Percentiles rank a stretch among this genome's conserved stretches.
Conservation (phyloP, 2,113 vertebrate species). For the Ochotona princeps region DNA sequence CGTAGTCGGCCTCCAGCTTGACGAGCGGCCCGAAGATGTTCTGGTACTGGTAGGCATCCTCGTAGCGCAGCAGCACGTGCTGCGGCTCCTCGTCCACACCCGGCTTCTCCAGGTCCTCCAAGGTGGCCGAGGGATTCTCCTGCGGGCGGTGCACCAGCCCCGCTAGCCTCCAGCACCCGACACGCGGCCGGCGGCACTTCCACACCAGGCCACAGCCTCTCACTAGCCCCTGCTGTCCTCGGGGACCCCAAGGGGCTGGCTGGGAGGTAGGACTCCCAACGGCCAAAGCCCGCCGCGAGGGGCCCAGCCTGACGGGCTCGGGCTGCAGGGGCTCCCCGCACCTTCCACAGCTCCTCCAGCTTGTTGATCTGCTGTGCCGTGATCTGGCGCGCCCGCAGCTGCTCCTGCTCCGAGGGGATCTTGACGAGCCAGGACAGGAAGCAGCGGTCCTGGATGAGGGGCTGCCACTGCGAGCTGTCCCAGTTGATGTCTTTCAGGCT, state of each 20-base stretch:
- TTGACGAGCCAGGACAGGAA: constrained; percentile 99
- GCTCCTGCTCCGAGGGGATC: constrained; percentile 98
- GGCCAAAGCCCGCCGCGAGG: too few relatives aligned
- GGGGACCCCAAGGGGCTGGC: too few relatives aligned
- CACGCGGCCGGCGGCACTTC: too few relatives aligned
- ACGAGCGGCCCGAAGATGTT: constrained; percentile 99
- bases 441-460: constrained; percentile 98
- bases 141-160: constrained; percentile 56
- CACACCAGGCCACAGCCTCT: too few relatives aligned
- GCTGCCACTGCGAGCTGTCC: constrained; percentile 99
- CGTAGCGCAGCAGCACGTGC: constrained; percentile 96
- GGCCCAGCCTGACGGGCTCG: neutral
- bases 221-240: constrained; percentile 79
- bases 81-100: constrained; percentile 98
- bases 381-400: constrained; percentile 96
- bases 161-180: neutral
- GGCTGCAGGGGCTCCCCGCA: constrained; percentile 49
- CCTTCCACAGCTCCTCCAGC: constrained; percentile 99
- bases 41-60: constrained; percentile 99
- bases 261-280: too few relatives aligned
- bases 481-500: constrained; percentile 99
- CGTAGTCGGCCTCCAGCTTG: constrained; percentile 98
- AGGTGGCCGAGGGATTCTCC: constrained; percentile 97
- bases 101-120: constrained; percentile 98
- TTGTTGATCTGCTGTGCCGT: constrained; percentile 99